Evolutionary conservation across 1,140 invertebrate genomes (phyloP), one percentile per base, ranked within the genome.

Genomic region (Ruditapes philippinarum): DNA sequence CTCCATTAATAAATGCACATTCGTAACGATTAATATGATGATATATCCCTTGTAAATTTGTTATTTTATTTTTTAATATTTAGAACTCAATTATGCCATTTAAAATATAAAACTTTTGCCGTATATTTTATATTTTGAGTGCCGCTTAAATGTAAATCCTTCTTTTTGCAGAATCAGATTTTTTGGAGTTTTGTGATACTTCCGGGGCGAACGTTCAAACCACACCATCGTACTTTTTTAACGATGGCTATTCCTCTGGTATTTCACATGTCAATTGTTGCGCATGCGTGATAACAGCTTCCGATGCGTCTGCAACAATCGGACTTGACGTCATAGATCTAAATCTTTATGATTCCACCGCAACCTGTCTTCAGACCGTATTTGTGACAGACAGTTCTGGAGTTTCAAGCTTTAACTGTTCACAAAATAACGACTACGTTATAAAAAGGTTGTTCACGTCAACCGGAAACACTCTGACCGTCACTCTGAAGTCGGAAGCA

Each of bases 201-300:
- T 31, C 83, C 17, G 70, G 68, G 2, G 73, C 83, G 0, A 0
- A 0, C 0, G 19, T 86, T 42, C 11, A 42, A 28, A n/a, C 19
- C n/a, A 57, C 65, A 11, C 19, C 70, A 11, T 54, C 65, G 9
- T 76, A 86, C 40, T 54, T 86, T 45, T 49, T 31, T 28, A 57
- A 86, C 70, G 65, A 86, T 45, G 70, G 62, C 33, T 86, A 86
- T n/a, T 49, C 83, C 4, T 2, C 65, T 2, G 36, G 45, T 17
- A 76, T 86, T 42, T 74, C 65, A 1, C 83, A 86, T 19, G n/a
- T 45, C 42, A 36, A 45, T 70, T 86, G 83, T 17, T 86, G 83
- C 70, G 70, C 83, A 86, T 86, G 83, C 83, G 83, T 57, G 14
- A 31, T 86, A 19, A 57, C 40, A 7, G 65, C 83, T 57, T 86